A percentile compares a stretch with the other conserved stretches of the same genome.
phyloP scores from a whole-genome alignment of 1,140 invertebrate genomes.

The Procambarus clarkii region DNA sequence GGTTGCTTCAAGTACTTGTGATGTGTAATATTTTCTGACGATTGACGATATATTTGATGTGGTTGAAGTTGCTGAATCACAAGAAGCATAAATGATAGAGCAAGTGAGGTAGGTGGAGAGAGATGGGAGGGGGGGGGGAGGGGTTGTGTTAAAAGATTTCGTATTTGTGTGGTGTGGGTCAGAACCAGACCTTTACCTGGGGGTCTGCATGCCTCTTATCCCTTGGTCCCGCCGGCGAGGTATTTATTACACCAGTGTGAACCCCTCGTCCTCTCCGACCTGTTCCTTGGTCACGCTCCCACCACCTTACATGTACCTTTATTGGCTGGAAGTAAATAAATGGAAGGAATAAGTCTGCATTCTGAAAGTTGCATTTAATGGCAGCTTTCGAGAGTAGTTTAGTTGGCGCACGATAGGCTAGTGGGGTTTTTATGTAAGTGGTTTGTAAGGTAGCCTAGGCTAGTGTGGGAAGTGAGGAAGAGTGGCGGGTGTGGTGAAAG shows the following conservation, averaged over 20 bases:
- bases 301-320: no score
- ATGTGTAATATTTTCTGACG: not conserved
- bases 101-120: no score
- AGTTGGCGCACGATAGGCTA: not conserved
- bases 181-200: conserved; percentile 8
- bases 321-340: no score
- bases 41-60: not conserved
- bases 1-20: not conserved
- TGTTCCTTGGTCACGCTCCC: no score
- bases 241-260: not conserved
- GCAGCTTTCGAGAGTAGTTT: not conserved
- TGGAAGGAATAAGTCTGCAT: no score
- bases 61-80: not conserved
- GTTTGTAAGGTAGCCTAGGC: no score
- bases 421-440: no score
- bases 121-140: not conserved
- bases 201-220: not conserved
- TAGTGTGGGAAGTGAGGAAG: not conserved
- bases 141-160: not conserved
- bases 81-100: no score
- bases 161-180: not conserved
- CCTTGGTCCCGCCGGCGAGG: not conserved
- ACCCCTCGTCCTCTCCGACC: not conserved
- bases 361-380: not conserved
- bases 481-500: not conserved